phyloP scores from a whole-genome alignment of 2,888 invertebrate species.

The Drosophila prolongata region DNA sequence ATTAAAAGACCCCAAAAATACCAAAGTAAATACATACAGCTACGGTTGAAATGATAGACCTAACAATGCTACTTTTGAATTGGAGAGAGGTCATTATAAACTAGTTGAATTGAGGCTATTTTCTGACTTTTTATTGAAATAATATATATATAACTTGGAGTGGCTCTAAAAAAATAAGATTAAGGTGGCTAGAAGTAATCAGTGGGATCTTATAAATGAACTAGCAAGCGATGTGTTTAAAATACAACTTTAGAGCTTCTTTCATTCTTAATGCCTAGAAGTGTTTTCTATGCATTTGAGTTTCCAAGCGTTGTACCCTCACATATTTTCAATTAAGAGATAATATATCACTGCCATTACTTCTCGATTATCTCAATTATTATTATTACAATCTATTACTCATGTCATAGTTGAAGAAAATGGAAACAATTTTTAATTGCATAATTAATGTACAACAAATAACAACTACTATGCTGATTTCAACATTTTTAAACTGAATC shows the following conservation, averaged over 20 bases:
- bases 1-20: slow-evolving; percentile 30
- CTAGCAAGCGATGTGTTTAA: not conserved
- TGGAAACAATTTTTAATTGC: no score
- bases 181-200: not conserved
- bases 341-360: not conserved
- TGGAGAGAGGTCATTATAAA: not conserved
- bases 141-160: not conserved
- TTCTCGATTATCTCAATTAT: not conserved
- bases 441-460: no score
- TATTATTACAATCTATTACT: not conserved
- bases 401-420: not conserved
- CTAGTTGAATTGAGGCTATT: not conserved
- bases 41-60: not conserved
- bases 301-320: no score
- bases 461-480: no score
- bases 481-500: no score
- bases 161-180: not conserved
- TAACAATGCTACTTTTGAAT: not conserved
- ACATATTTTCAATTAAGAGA: not conserved
- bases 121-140: not conserved
- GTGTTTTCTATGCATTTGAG: no score
- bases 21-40: slow-evolving; percentile 1
- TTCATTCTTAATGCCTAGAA: no score
- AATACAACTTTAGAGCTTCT: no score
- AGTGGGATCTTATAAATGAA: not conserved